These are phyloP conservation scores for Anoplophora glabripennis DNA, from an alignment of 1,140 invertebrate genomes.

Conservation along the genomic window DNA sequence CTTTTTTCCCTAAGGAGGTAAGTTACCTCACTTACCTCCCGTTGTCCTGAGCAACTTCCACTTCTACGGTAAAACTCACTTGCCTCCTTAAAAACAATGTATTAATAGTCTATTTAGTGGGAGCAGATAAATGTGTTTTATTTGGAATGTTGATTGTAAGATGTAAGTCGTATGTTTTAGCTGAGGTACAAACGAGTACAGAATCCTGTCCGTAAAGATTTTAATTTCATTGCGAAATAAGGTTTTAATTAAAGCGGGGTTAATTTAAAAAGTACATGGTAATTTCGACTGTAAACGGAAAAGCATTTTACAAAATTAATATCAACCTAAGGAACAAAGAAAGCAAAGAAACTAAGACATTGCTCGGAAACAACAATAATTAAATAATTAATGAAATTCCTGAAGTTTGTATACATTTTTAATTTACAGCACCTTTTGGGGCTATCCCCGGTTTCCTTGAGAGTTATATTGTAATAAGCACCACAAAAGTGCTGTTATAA, in stretches of 20 bases:
- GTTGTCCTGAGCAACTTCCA: too few species aligned
- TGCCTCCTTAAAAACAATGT: too few species aligned
- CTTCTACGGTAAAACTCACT: too few species aligned
- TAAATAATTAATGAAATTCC: conserved; percentile 44
- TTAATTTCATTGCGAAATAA: conserved; percentile 7
- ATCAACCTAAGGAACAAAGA: conserved; percentile 14
- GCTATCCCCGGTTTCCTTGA: conserved; percentile 8
- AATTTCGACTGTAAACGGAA: conserved; percentile 12
- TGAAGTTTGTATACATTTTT: conserved; percentile 36
- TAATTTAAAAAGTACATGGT: conserved; percentile 12
- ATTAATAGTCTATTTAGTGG: too few species aligned
- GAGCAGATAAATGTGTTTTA: too few species aligned
- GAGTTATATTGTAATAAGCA: conserved; percentile 34
- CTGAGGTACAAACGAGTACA: too few species aligned
- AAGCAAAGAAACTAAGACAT: conserved; percentile 27
- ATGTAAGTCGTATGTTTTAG: too few species aligned
- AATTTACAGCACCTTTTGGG: conserved; percentile 26
- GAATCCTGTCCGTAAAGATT: neutral
- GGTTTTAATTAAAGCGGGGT: conserved; percentile 20
- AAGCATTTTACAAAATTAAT: conserved; percentile 17
- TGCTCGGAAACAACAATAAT: conserved; percentile 37
- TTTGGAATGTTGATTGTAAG: too few species aligned
- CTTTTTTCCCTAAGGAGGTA: too few species aligned
- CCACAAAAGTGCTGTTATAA: conserved; percentile 28
- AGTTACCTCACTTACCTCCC: too few species aligned